phyloP scores from a whole-genome alignment of 30 jellyfish, hydroid and myxozoan species.

The Morbakka virulenta region DNA sequence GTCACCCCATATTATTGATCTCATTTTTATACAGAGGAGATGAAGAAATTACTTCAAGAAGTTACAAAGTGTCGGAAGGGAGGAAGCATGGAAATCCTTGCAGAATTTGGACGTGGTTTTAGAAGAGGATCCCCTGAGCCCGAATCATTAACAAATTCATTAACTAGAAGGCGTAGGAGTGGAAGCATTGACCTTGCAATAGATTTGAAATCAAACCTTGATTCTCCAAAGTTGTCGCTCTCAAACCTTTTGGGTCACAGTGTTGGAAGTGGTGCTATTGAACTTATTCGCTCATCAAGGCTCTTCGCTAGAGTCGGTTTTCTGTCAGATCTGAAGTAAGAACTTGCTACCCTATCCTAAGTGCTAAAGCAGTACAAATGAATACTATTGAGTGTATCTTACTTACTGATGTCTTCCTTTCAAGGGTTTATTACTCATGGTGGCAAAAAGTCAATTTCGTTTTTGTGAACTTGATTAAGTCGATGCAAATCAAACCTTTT shows the following conservation, averaged over 20 bases:
- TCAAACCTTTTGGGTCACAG: background rate
- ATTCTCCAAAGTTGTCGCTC: background rate
- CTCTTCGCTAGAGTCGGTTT: constrained; percentile 59
- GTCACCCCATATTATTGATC: too few species aligned
- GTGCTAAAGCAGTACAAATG: too few species aligned
- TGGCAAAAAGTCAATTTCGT: too few species aligned
- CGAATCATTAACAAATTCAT: background rate
- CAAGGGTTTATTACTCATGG: too few species aligned
- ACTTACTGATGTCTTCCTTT: too few species aligned
- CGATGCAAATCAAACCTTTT: too few species aligned
- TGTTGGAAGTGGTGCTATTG: background rate
- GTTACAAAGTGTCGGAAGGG: constrained; percentile 42
- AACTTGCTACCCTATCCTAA: background rate
- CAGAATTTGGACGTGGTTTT: constrained; percentile 61
- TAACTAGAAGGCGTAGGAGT: background rate
- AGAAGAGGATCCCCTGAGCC: constrained; percentile 80
- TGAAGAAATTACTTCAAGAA: constrained; percentile 62
- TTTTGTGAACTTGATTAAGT: too few species aligned
- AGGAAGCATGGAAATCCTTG: constrained; percentile 54
- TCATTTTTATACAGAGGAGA: constrained; percentile 60
- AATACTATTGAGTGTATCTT: too few species aligned
- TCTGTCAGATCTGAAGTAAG: constrained; percentile 71
- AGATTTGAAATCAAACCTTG: background rate
- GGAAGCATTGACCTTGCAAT: background rate
- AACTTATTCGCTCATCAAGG: constrained; percentile 22